Conservation (phyloP, 2,113 vertebrate species). For the Benitochromis conjunctus region DNA sequence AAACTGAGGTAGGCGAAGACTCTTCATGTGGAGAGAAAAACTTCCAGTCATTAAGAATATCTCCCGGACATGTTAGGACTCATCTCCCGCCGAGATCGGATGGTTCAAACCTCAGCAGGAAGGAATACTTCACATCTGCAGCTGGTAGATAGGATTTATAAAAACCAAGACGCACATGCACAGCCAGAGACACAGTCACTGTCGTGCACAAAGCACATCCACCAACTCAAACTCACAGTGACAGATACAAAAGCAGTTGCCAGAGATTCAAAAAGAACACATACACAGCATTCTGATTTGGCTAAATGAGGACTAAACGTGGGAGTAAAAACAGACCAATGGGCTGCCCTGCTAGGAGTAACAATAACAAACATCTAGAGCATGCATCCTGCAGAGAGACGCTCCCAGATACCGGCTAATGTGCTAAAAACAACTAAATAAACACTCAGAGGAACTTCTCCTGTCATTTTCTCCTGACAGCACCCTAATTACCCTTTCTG, state of each 20-base stretch:
- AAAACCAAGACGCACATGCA: background rate
- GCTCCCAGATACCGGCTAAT: background rate
- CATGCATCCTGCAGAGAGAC: background rate
- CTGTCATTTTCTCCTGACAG: background rate
- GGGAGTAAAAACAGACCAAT: slow-evolving; percentile 11
- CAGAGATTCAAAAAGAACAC: slow-evolving; percentile 28
- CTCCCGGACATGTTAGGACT: slow-evolving; percentile 20
- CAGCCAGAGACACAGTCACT: background rate
- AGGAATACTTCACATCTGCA: slow-evolving; percentile 19
- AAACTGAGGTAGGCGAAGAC: background rate
- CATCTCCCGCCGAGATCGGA: slow-evolving; percentile 38
- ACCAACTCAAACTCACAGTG: slow-evolving; percentile 32
- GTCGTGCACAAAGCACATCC: background rate
- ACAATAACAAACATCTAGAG: slow-evolving; percentile 13
- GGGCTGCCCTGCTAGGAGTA: background rate
- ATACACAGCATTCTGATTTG: slow-evolving; percentile 23
- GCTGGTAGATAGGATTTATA: slow-evolving; percentile 32
- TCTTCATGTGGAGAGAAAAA: slow-evolving; percentile 4
- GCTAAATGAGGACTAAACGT: slow-evolving; percentile 29
- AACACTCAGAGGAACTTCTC: background rate
- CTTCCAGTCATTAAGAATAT: slow-evolving; percentile 42
- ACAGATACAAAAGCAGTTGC: slow-evolving; percentile 25
- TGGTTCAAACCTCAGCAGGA: slow-evolving; percentile 14
- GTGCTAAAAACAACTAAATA: background rate
- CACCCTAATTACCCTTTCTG: slow-evolving; percentile 18